These are phyloP conservation scores for Drosophila yooni DNA, from an alignment of 2,888 invertebrate species.

Conservation along the genomic window DNA sequence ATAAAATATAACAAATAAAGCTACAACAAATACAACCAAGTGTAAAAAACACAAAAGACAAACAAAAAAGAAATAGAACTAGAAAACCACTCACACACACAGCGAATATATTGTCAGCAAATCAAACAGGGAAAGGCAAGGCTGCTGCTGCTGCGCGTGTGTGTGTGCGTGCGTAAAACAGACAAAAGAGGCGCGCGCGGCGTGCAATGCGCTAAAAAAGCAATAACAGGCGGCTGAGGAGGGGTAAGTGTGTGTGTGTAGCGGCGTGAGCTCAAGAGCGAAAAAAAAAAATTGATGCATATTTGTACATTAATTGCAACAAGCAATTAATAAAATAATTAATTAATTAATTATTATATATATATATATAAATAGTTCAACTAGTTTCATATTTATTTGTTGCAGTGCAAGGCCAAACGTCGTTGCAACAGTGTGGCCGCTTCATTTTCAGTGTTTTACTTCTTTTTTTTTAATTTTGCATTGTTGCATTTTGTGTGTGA, in stretches of 20 bases:
- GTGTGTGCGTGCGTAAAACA: slow-evolving; percentile 19
- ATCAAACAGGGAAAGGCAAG: slow-evolving; percentile 50
- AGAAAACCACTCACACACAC: slow-evolving; percentile 8
- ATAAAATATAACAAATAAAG: slow-evolving; percentile 37
- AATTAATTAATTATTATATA: not conserved
- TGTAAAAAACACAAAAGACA: slow-evolving; percentile 59
- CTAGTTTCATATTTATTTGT: slow-evolving; percentile 16
- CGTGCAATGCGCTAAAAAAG: slow-evolving; percentile 58
- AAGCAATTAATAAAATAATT: not conserved
- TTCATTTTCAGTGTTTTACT: slow-evolving; percentile 15
- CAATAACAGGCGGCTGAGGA: slow-evolving; percentile 39
- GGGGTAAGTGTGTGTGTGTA: slow-evolving; percentile 38
- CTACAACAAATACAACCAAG: slow-evolving; percentile 42
- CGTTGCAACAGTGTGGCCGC: slow-evolving; percentile 67
- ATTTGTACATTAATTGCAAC: slow-evolving; percentile 6
- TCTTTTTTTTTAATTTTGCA: slow-evolving; percentile 23
- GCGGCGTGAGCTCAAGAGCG: slow-evolving; percentile 46
- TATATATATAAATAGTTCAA: slow-evolving; percentile 18
- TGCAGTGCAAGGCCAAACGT: slow-evolving; percentile 40
- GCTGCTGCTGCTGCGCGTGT: slow-evolving; percentile 9
- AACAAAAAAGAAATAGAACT: slow-evolving; percentile 31
- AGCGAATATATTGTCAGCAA: slow-evolving; percentile 27
- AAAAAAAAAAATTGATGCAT: slow-evolving; percentile 1
- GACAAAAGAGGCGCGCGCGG: slow-evolving; percentile 62
- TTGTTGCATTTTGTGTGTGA: slow-evolving; percentile 12